These are phyloP conservation scores for Serilophus lunatus DNA, from an alignment of 2,113 vertebrate genomes.

Conservation along the genomic window DNA sequence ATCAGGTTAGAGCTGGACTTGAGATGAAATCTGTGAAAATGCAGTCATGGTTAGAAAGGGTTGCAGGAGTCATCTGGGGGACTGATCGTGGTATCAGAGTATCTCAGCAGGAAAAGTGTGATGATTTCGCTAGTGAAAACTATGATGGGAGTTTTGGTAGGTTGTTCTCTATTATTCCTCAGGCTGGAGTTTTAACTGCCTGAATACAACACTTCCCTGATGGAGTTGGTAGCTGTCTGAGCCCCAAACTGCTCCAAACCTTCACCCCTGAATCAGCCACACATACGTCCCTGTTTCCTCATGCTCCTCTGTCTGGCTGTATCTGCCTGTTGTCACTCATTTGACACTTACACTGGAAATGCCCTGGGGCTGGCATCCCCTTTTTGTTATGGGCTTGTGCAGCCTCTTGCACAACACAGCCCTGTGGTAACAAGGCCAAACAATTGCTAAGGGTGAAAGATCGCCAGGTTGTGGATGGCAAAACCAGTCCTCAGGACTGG, in stretches of 20 bases:
- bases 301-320: background rate
- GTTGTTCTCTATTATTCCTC: background rate
- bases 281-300: background rate
- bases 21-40: conserved; percentile 25
- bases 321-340: conserved; percentile 2
- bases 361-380: conserved; percentile 27
- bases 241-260: background rate
- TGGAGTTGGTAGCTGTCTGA: background rate
- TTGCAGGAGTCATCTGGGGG: background rate
- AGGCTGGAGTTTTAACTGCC: background rate
- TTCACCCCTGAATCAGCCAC: background rate
- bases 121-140: background rate
- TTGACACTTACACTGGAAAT: conserved; percentile 18
- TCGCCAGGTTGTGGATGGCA: conserved; percentile 8
- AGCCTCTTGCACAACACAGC: conserved; percentile 8
- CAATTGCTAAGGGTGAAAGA: conserved; percentile 32
- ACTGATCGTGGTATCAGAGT: background rate
- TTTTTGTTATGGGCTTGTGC: conserved; percentile 2
- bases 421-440: background rate
- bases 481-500: conserved; percentile 36
- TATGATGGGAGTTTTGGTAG: background rate
- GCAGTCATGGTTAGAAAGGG: background rate
- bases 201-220: background rate
- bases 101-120: background rate
- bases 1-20: conserved; percentile 4